These are phyloP conservation scores for Brachypodius melanocephalos DNA, from an alignment of 2,113 vertebrate genomes.

Conservation along the genomic window DNA sequence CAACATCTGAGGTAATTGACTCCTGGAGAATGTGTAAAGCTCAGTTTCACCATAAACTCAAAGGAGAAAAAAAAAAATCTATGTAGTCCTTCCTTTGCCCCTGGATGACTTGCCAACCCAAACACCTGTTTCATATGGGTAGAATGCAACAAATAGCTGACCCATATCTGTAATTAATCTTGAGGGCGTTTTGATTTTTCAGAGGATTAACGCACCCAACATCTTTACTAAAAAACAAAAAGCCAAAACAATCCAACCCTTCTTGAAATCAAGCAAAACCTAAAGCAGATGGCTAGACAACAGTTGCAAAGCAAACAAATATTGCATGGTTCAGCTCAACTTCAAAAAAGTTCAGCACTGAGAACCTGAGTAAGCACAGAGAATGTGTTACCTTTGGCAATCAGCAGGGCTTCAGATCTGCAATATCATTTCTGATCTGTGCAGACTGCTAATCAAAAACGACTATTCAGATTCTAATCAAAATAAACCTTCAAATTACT, in stretches of 20 bases:
- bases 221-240: neutral
- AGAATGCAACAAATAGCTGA: conserved; percentile 1
- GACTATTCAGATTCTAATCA: conserved; percentile 18
- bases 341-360: neutral
- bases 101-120: conserved; percentile 11
- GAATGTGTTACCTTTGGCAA: conserved; percentile 45
- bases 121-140: conserved; percentile 5
- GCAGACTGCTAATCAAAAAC: conserved; percentile 33
- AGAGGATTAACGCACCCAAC: neutral
- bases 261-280: conserved; percentile 28
- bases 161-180: conserved; percentile 21
- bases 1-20: neutral
- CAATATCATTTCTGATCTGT: conserved; percentile 20
- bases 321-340: conserved; percentile 11
- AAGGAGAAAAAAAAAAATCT: neutral
- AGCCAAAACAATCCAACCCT: neutral
- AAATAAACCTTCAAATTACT: conserved; percentile 38
- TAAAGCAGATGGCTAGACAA: conserved; percentile 52
- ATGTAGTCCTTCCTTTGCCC: neutral
- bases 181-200: neutral
- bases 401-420: neutral
- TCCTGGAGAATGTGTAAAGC: neutral
- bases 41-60: neutral
- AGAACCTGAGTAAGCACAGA: conserved; percentile 46
- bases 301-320: conserved; percentile 22